Conservation (phyloP, 2,888 invertebrate species). For the Synergus laeviventris region DNA sequence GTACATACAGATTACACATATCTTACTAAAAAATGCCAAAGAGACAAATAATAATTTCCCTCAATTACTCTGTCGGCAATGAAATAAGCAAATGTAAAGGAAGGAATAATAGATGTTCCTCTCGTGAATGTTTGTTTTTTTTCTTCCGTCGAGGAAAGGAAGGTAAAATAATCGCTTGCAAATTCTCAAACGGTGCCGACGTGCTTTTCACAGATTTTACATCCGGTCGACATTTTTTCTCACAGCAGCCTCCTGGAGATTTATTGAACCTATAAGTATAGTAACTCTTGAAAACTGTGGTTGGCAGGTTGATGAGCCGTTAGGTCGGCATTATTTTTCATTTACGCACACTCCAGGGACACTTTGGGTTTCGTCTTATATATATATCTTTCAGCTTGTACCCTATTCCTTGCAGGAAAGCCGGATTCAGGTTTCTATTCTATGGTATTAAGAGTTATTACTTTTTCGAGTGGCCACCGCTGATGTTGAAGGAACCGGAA, state of each 20-base stretch:
- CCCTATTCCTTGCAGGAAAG: not conserved
- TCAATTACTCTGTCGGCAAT: not conserved
- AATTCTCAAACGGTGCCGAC: conserved; percentile 35
- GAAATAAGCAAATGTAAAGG: conserved; percentile 18
- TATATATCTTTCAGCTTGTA: not conserved
- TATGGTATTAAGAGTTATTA: conserved; percentile 35
- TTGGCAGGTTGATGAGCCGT: conserved; percentile 55
- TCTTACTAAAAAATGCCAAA: not conserved
- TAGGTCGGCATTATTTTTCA: conserved; percentile 61
- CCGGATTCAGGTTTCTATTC: conserved; percentile 30
- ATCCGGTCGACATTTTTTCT: conserved; percentile 39
- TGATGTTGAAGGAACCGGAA: conserved; percentile 27
- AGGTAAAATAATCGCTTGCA: conserved; percentile 39
- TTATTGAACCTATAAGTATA: conserved; percentile 24
- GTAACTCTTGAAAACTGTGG: conserved; percentile 30
- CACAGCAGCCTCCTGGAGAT: conserved; percentile 29
- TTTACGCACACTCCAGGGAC: conserved; percentile 47
- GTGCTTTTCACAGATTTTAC: conserved; percentile 38
- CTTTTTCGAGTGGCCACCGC: conserved; percentile 20
- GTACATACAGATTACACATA: too few relatives aligned
- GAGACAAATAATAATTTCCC: not conserved
- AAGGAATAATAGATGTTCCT: conserved; percentile 22
- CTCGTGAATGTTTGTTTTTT: conserved; percentile 14
- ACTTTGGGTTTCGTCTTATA: conserved; percentile 10
- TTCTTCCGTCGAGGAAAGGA: conserved; percentile 18